phyloP scores from a whole-genome alignment of 2,888 invertebrate genomes.

The Cheilosia vernalis region DNA sequence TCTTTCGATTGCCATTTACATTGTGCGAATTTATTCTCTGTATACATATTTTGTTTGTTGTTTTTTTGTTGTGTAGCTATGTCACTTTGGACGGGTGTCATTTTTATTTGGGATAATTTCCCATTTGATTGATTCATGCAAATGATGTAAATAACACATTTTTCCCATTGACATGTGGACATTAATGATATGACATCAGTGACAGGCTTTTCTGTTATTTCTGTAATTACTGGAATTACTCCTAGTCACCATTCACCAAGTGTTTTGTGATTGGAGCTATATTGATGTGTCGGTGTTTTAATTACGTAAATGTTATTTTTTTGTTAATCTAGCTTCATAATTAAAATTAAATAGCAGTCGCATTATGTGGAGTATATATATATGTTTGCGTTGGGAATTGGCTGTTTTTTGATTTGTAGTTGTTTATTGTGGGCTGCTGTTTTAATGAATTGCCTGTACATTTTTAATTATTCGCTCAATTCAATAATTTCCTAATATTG shows the following conservation, averaged over 20 bases:
- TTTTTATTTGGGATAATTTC: slow-evolving; percentile 7
- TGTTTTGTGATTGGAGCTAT: background rate
- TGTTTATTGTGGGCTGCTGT: background rate
- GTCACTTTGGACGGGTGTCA: slow-evolving; percentile 23
- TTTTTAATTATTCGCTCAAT: background rate
- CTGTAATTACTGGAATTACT: slow-evolving; percentile 1
- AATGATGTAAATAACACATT: slow-evolving; percentile 15
- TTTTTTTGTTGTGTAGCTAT: background rate
- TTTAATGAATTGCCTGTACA: background rate
- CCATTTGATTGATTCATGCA: slow-evolving; percentile 36
- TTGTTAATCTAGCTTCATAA: slow-evolving; percentile 12
- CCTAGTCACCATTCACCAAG: background rate
- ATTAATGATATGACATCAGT: slow-evolving; percentile 26
- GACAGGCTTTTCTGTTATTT: background rate
- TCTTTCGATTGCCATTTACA: background rate
- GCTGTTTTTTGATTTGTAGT: background rate
- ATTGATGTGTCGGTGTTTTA: slow-evolving; percentile 12
- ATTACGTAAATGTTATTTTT: slow-evolving; percentile 15
- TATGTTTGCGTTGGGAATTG: slow-evolving; percentile 10
- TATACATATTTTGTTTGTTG: background rate
- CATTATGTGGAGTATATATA: background rate
- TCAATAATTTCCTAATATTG: background rate
- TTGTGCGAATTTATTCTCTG: background rate
- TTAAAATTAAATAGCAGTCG: slow-evolving; percentile 16
- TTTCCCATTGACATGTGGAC: background rate